Evolutionary conservation across 2,888 invertebrate species (phyloP).

Genomic region (Brachypalpus laphriformis): DNA sequence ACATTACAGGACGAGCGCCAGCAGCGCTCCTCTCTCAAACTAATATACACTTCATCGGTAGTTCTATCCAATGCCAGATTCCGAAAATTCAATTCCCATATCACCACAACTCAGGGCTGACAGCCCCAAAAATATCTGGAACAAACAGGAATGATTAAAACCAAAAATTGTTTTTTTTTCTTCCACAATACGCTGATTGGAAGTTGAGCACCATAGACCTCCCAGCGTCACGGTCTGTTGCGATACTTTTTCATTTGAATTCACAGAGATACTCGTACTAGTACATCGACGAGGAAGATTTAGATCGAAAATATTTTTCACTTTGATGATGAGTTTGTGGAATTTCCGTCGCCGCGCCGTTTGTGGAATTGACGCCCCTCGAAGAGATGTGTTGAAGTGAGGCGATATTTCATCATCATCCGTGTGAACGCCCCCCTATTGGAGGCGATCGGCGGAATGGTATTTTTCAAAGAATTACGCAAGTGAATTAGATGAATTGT

Average conservation of each 20-base stretch:
- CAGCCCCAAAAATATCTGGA: conserved; percentile 25
- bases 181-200: conserved; percentile 36
- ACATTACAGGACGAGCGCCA: not conserved
- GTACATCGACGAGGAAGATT: conserved; percentile 9
- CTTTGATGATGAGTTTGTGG: conserved; percentile 43
- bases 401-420: conserved; percentile 51
- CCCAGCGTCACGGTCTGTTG: conserved; percentile 43
- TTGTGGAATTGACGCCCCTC: conserved; percentile 55
- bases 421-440: conserved; percentile 27
- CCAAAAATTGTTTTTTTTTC: conserved; percentile 1
- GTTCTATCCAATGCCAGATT: conserved; percentile 7
- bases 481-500: not conserved
- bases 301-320: not conserved
- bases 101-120: conserved; percentile 23
- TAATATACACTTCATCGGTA: not conserved
- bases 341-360: conserved; percentile 25
- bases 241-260: conserved; percentile 14
- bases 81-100: conserved; percentile 44
- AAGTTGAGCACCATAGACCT: conserved; percentile 39
- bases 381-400: conserved; percentile 26
- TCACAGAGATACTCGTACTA: not conserved
- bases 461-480: conserved; percentile 24
- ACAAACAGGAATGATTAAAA: conserved; percentile 34
- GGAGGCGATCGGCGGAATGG: not conserved
- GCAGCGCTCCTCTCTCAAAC: not conserved